Base-by-base conservation (phyloP, 2,888 invertebrate species). In the Slavum lentiscoides region DNA sequence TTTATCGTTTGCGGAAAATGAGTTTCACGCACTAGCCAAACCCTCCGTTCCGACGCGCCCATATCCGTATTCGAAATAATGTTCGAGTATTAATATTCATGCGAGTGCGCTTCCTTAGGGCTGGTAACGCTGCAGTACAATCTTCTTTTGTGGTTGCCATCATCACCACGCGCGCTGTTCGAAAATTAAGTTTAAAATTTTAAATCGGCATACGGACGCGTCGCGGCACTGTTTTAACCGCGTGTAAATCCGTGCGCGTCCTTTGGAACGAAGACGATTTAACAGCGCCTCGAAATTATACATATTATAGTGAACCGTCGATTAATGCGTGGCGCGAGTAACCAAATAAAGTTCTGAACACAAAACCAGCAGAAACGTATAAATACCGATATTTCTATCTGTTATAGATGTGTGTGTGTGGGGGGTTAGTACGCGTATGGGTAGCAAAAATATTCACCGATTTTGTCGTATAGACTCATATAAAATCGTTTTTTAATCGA, bases 21-120 rank as follows among this genome's bases (percentile, higher is more conserved):
- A 74, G 62, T 74, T 74, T 74, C 30, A 39, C 62, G 30, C 30
- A 53, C 62, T 62, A 30, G n/a, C 49, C 30, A 43, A 73, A 43
- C 43, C 43, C 53, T 15, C 53, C 6, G 23, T 62, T 61, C 30
- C 62, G 30, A 30, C 62, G 30, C 62, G 13, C n/a, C 30, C n/a
- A 62, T 62, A 62, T 62, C 62, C 62, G 49, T 43, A 49, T 37
- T 74, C 62, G 19, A 68, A 59, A 76, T 76, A 68, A 76, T 17
- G 59, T 76, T 76, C 49, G 39, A 67, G 30, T 76, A 68, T 68
- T 76, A 76, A 76, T 76, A 76, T 76, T 76, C 76, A 76, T 43
- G 59, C 30, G 59, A 30, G 59, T 49, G 76, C 43, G 58, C 30
- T 59, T 59, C 59, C 68, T 61, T 11, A n/a, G 66, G 43, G 55